Evolutionary conservation across 2,888 invertebrate species (phyloP), one percentile per base, ranked within the genome.

Genomic region (Portevinia maculata): DNA sequence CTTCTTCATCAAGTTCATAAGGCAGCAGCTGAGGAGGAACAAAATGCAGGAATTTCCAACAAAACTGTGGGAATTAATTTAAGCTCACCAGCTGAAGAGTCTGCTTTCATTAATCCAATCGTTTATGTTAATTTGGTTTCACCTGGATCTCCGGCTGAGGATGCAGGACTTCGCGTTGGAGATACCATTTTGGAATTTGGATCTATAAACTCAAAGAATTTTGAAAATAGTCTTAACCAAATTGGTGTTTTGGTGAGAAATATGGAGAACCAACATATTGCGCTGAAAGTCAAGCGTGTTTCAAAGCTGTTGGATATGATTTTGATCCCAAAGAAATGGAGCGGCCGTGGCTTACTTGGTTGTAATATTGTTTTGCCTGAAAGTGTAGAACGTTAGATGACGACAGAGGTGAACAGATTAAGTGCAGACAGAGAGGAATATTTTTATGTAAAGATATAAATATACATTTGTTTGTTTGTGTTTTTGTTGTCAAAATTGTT

Each of bases 141-240:
- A 52, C 91, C 93, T 52, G 94, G 94, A 24, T 97, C 97, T 0
- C 97, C 97, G 9, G 96, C 97, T n/a, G 94, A 95, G 87, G 89
- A 92, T 85, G 96, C 96, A 59, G 96, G 96, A 0, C 91, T 97
- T 5, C 91, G 91, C 84, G 92, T 92, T 34, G 92, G 93, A 13
- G 97, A 97, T 89, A 92, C 93, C 84, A 92, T 97, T 13, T 87
- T 95, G 2, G 93, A 95, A 86, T 96, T 97, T 89, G 97, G 97
- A 5, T 94, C 96, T 0, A 91, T 97, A 7, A 95, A 94, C 88
- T 90, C 91, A 0, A 90, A 89, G 5, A 97, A 97, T 90, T 97
- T 95, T 87, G 92, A 92, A 52, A 92, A 93, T 52, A 92, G 93
- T 69, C 90, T 96, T 24, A 91, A 91, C 0, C 94, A 96, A 88